These are phyloP conservation scores for Cydia splendana DNA, from an alignment of 1,140 invertebrate genomes.

Conservation along the genomic window DNA sequence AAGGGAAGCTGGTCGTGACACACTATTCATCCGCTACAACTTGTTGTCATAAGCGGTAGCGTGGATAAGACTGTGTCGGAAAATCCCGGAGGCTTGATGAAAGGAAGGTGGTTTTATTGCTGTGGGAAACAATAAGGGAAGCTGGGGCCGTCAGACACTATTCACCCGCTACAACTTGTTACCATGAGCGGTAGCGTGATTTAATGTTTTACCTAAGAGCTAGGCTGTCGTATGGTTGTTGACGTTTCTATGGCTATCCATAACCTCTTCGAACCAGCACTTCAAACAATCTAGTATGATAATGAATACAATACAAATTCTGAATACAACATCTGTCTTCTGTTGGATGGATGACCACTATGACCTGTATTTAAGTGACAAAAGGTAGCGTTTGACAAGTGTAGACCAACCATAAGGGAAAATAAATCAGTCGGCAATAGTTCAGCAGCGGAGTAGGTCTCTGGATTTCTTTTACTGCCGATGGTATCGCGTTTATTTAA, in stretches of 20 bases:
- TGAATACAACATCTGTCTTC: too few relatives aligned
- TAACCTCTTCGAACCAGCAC: too few relatives aligned
- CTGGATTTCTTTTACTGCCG: slow-evolving; percentile 5
- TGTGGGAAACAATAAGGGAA: slow-evolving; percentile 1
- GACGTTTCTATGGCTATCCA: too few relatives aligned
- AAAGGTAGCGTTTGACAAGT: not conserved
- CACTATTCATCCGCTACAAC: not conserved
- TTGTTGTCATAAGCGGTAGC: not conserved
- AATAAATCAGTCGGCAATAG: slow-evolving; percentile 7
- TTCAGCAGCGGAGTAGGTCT: not conserved
- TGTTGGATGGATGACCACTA: too few relatives aligned
- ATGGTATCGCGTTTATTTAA: slow-evolving; percentile 14
- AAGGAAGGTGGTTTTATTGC: slow-evolving; percentile 13
- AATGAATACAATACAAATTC: too few relatives aligned
- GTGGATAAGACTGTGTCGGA: not conserved
- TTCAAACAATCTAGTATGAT: too few relatives aligned
- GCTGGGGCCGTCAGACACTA: not conserved
- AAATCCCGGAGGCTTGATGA: not conserved
- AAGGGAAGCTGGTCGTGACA: not conserved
- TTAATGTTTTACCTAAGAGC: not conserved
- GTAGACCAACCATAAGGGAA: not conserved
- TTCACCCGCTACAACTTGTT: not conserved
- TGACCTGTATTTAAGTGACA: not conserved
- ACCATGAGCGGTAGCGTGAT: not conserved
- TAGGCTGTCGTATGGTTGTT: too few relatives aligned